These are phyloP conservation scores for Ochropleura plecta DNA, from an alignment of 2,888 invertebrate genomes.

Conservation along the genomic window DNA sequence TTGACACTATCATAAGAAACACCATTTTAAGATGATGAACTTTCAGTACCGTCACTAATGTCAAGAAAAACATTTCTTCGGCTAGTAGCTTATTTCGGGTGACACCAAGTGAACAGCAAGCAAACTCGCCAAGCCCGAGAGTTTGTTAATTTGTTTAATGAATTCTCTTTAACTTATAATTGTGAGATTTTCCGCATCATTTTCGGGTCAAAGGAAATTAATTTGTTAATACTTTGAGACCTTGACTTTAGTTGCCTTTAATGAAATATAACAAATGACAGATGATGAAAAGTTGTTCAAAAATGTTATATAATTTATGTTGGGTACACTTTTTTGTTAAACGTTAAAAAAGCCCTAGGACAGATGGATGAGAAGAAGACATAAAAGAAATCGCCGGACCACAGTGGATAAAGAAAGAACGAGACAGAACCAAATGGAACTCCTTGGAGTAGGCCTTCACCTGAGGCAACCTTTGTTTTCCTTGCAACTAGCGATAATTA, in stretches of 20 bases:
- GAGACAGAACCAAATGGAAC: no score
- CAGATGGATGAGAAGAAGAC: no score
- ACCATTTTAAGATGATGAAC: neutral
- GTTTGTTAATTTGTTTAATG: conserved; percentile 46
- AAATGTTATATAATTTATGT: neutral
- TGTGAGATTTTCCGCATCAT: conserved; percentile 32
- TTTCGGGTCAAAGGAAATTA: conserved; percentile 31
- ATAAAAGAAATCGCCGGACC: no score
- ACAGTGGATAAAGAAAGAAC: no score
- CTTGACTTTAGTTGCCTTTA: conserved; percentile 6
- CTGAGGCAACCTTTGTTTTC: no score
- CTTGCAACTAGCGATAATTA: no score
- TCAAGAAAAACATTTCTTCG: neutral
- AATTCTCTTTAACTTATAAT: conserved; percentile 44
- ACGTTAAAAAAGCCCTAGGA: no score
- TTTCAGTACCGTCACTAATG: neutral
- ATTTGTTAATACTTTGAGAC: conserved; percentile 27
- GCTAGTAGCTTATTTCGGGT: conserved; percentile 1
- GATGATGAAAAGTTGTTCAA: neutral
- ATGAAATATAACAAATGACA: neutral
- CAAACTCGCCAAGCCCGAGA: neutral
- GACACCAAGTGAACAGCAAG: conserved; percentile 16
- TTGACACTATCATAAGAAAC: neutral
- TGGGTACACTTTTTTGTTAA: neutral
- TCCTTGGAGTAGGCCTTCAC: no score